Evolutionary conservation across 2,113 vertebrate genomes (phyloP), one percentile per base, ranked within the genome.

Genomic region (Lipotes vexillifer): DNA sequence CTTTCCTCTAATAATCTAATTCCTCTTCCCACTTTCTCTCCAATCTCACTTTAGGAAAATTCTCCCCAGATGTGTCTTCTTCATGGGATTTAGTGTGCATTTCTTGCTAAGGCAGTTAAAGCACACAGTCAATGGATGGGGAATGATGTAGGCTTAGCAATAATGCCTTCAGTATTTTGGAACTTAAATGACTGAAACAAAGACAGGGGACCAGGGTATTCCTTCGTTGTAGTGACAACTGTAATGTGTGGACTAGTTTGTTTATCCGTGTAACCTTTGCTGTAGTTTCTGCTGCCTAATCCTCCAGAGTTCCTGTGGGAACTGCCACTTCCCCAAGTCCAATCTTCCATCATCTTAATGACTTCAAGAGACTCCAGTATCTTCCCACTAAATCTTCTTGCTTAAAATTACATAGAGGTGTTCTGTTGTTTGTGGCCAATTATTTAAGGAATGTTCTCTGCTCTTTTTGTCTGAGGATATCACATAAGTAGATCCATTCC

Each of bases 71-170:
- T 61, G 1, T 59, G 12, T 38, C 52, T 90, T 95, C 38, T 85
- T 78, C 25, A 20, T n/a, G 71, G 8, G 2, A 78, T 33, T 71
- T 33, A 59, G 3, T 11, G 2, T 59, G 10, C 0, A 71, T 12
- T 41, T 85, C 36, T 44, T 52, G 15, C 33, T 69, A 41, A 29
- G 31, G 38, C 5, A 63, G 14, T 44, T 20, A 77, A 59, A 93
- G 36, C 9, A 18, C n/a, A 69, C 2, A 71, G 20, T 3, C 0
- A 31, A 6, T 33, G 11, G 27, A 18, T 8, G n/a, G 1, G 6
- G 49, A 77, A 71, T 61, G 1, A 66, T 29, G 29, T 3, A 38
- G 31, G 8, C 17, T 65, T 75, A 52, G 41, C 4, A 71, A 10
- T 20, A 83, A 75, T 77, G 25, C 27, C 38, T 88, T 72, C 17